Percentiles rank a stretch among this genome's conserved stretches.
Evolutionary conservation across 2,797 vertebrate species (phyloP).

Genomic region (Petrocephalus sullivani): DNA sequence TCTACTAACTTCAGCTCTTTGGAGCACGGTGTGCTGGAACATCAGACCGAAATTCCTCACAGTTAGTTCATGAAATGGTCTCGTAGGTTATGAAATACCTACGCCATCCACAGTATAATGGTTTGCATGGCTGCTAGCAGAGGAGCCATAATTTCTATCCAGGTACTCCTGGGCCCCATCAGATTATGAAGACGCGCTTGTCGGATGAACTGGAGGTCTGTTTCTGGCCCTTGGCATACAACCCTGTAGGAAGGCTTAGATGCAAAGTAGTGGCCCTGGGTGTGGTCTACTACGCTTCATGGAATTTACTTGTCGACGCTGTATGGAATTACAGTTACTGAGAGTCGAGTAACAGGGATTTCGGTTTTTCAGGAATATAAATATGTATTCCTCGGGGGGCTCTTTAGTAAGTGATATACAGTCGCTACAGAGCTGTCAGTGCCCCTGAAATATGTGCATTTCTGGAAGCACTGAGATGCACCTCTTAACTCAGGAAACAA

Average conservation of each 20-base stretch:
- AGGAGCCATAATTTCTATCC: background rate
- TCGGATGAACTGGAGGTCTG: background rate
- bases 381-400: background rate
- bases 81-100: background rate
- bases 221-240: background rate
- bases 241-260: background rate
- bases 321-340: background rate
- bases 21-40: background rate
- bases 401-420: background rate
- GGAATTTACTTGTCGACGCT: background rate
- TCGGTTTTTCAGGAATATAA: background rate
- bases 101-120: background rate
- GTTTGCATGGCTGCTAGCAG: background rate
- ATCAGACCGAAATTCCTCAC: background rate
- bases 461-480: background rate
- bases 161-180: background rate
- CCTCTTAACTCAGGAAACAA: background rate
- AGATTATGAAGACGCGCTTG: background rate
- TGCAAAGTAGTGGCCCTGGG: background rate
- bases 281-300: background rate
- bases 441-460: background rate
- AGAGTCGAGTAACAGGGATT: background rate
- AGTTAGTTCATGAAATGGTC: background rate
- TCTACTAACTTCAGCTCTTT: background rate
- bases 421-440: background rate